Percentiles rank a stretch among this genome's conserved stretches.
Conservation (phyloP, 2,888 invertebrate genomes). For the Deilephila elpenor region DNA sequence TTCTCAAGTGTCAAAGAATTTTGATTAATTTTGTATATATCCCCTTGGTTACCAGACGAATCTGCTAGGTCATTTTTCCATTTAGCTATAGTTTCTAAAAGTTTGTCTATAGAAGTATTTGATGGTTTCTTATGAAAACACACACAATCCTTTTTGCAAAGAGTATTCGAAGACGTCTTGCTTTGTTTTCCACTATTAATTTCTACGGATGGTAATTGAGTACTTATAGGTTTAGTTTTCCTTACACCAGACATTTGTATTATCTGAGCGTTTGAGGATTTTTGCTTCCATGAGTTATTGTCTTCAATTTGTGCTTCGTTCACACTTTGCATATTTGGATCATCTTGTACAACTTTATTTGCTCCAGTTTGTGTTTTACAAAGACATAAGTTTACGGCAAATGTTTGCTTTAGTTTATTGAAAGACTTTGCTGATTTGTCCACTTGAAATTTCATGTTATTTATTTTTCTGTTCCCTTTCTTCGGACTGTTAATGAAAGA, state of each 20-base stretch:
- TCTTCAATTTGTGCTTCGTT: slow-evolving; percentile 31
- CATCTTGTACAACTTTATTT: slow-evolving; percentile 32
- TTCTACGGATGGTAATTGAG: slow-evolving; percentile 40
- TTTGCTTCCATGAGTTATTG: slow-evolving; percentile 40
- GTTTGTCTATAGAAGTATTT: slow-evolving; percentile 67
- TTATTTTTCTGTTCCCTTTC: slow-evolving; percentile 25
- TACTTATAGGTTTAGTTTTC: slow-evolving; percentile 55
- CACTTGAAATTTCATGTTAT: slow-evolving; percentile 21
- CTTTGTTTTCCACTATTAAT: slow-evolving; percentile 35
- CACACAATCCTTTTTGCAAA: slow-evolving; percentile 55
- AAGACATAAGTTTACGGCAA: slow-evolving; percentile 71
- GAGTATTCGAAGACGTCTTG: slow-evolving; percentile 37
- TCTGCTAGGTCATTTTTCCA: slow-evolving; percentile 54
- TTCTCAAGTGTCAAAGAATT: slow-evolving; percentile 34
- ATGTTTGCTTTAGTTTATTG: slow-evolving; percentile 53
- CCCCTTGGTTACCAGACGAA: slow-evolving; percentile 34
- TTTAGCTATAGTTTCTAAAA: slow-evolving; percentile 61
- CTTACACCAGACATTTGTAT: slow-evolving; percentile 46
- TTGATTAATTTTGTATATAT: slow-evolving; percentile 33
- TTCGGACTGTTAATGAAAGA: slow-evolving; percentile 3
- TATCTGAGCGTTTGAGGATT: slow-evolving; percentile 41
- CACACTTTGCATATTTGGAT: slow-evolving; percentile 14
- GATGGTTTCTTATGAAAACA: slow-evolving; percentile 75
- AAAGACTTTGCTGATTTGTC: slow-evolving; percentile 46
- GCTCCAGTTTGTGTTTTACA: slow-evolving; percentile 51